Evolutionary conservation across 2,113 vertebrate genomes (phyloP).

Genomic region (Uria lomvia): DNA sequence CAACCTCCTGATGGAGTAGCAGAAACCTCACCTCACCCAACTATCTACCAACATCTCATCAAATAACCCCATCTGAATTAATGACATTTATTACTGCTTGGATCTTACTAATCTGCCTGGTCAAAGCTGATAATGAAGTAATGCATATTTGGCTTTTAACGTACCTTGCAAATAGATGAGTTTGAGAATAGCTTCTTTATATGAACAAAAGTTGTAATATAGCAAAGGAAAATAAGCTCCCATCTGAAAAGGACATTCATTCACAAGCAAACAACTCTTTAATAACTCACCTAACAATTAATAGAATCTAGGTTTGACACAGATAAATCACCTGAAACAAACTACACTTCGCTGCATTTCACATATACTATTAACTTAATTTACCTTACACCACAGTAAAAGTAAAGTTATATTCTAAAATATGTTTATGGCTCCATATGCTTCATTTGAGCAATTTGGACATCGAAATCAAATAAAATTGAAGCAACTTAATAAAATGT

Average conservation of each 20-base stretch:
- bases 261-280: background rate
- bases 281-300: background rate
- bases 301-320: background rate
- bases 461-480: background rate
- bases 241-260: background rate
- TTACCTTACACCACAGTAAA: background rate
- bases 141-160: background rate
- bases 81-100: background rate
- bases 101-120: background rate
- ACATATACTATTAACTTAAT: background rate
- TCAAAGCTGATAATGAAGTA: background rate
- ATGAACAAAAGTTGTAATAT: background rate
- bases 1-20: rapidly evolving
- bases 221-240: background rate
- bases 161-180: background rate
- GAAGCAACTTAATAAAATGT: background rate
- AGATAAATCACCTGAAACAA: background rate
- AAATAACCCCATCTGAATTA: background rate
- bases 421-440: background rate
- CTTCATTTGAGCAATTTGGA: background rate
- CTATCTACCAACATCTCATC: background rate
- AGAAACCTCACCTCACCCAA: background rate
- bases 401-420: background rate
- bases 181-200: background rate
- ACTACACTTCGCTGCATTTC: background rate